Conservation (phyloP, 2,797 vertebrate genomes). For the Okamejei kenojei region DNA sequence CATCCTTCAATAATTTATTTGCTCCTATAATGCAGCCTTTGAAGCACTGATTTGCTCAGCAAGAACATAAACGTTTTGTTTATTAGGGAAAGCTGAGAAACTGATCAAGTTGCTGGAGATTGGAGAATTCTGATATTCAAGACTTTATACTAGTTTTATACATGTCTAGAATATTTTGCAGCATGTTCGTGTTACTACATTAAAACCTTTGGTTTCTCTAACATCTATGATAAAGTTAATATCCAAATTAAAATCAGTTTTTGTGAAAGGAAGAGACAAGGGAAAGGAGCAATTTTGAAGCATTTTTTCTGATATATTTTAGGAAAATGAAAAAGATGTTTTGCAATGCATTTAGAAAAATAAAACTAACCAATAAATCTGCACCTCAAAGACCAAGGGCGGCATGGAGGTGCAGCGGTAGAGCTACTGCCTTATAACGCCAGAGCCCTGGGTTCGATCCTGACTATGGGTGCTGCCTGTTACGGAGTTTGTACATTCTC, state of each 20-base stretch:
- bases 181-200: not conserved
- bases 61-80: not conserved
- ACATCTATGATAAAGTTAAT: not conserved
- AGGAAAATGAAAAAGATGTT: not conserved
- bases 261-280: not conserved
- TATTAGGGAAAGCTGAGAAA: not conserved
- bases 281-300: not conserved
- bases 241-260: not conserved
- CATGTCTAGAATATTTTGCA: not conserved
- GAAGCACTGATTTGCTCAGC: not conserved
- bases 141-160: not conserved
- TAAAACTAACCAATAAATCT: too few species aligned
- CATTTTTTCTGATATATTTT: not conserved
- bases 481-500: too few species aligned
- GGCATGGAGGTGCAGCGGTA: too few species aligned
- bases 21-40: not conserved
- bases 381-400: too few species aligned
- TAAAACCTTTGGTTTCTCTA: not conserved
- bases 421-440: too few species aligned
- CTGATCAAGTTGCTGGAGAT: not conserved
- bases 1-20: not conserved
- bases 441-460: too few species aligned
- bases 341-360: too few species aligned
- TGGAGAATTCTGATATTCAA: not conserved
- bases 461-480: too few species aligned